Conservation (phyloP, 2,113 vertebrate species). For the Mus spicilegus region DNA sequence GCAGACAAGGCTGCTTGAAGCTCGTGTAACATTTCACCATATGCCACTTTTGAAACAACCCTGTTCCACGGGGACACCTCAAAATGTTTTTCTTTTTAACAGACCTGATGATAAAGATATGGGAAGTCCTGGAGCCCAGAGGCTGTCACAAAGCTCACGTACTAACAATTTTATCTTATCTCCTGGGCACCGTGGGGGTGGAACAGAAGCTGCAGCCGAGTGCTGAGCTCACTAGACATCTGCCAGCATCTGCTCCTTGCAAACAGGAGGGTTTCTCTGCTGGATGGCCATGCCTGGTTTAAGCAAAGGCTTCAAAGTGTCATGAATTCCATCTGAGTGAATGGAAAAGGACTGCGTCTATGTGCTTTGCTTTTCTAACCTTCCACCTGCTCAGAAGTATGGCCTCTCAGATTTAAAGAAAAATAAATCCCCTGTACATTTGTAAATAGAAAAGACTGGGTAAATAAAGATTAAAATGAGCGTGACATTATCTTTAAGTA, state of each 20-base stretch:
- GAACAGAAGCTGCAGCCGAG: conserved; percentile 42
- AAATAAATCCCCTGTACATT: neutral
- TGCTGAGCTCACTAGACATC: neutral
- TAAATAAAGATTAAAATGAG: neutral
- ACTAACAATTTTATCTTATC: conserved; percentile 19
- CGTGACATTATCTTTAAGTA: neutral
- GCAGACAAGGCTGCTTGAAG: neutral
- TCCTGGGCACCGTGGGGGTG: neutral
- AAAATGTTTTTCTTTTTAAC: conserved; percentile 57
- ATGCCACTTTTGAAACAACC: neutral
- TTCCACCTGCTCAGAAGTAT: neutral
- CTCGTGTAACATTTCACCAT: neutral
- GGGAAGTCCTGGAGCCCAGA: conserved; percentile 25
- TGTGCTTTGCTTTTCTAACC: neutral
- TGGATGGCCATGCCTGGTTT: neutral
- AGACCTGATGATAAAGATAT: conserved; percentile 70
- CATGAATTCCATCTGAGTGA: conserved; percentile 40
- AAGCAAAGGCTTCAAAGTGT: neutral
- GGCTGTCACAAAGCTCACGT: conserved; percentile 11
- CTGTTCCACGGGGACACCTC: conserved; percentile 19
- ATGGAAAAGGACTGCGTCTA: neutral
- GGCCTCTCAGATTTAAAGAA: neutral
- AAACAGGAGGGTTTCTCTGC: neutral
- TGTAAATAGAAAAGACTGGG: neutral
- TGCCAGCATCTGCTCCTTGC: conserved; percentile 25